Conservation (phyloP, 2,113 vertebrate genomes). For the Tringa solitaria region DNA sequence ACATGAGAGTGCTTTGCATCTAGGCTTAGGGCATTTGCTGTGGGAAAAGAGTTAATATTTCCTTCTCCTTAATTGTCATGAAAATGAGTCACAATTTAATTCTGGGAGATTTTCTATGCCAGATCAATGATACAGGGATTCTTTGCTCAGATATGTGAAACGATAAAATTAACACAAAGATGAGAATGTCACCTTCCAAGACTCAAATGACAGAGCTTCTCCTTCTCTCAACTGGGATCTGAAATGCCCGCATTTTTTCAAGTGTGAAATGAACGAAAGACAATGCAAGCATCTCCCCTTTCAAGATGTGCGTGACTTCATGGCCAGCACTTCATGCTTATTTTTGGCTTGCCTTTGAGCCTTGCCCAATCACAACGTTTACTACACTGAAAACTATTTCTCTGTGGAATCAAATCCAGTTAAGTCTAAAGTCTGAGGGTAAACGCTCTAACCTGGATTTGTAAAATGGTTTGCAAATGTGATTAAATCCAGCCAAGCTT, state of each 20-base stretch:
- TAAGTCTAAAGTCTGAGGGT: not conserved
- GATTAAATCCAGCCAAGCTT: not conserved
- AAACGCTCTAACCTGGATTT: not conserved
- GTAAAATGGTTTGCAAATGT: not conserved
- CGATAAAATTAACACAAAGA: not conserved
- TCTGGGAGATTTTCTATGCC: not conserved
- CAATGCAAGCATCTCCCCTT: not conserved
- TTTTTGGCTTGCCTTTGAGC: not conserved
- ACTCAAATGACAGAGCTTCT: not conserved
- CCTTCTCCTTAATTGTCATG: not conserved
- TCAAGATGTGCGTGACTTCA: not conserved
- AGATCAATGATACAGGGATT: not conserved
- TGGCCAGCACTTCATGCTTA: not conserved
- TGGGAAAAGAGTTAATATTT: not conserved
- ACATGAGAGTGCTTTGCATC: not conserved
- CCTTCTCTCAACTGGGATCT: not conserved
- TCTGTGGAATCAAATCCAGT: not conserved
- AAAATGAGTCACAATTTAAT: slow-evolving; percentile 26
- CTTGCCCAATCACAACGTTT: not conserved
- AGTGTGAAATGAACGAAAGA: not conserved
- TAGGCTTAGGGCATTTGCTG: not conserved
- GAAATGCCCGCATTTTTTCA: not conserved
- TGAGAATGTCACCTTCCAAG: not conserved
- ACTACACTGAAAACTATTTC: not conserved
- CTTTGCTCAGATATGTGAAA: not conserved